Conservation (phyloP, 2,797 vertebrate species). For the Pristis pectinata region DNA sequence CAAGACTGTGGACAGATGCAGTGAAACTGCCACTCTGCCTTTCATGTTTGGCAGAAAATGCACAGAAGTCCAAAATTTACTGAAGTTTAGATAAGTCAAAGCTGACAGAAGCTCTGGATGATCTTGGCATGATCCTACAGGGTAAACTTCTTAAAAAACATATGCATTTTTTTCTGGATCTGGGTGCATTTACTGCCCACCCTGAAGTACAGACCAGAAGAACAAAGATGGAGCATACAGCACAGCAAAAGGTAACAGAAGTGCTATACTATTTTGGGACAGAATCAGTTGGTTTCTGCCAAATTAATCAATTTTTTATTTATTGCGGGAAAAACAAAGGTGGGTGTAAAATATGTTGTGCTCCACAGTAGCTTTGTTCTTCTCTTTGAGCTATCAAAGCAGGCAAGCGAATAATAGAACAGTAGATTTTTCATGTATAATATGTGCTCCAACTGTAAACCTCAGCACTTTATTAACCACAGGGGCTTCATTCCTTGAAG, state of each 20-base stretch:
- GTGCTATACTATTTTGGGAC: background rate
- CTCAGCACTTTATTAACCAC: background rate
- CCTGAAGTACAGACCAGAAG: background rate
- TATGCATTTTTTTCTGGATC: no score
- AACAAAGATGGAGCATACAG: background rate
- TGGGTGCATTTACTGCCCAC: no score
- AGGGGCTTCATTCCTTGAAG: background rate
- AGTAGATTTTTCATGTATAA: background rate
- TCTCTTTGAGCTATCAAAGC: background rate
- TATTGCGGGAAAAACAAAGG: background rate
- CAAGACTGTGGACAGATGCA: no score
- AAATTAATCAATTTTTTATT: background rate
- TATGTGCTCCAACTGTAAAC: background rate
- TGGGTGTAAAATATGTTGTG: background rate
- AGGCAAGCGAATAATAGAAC: background rate
- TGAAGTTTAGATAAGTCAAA: no score
- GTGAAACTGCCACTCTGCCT: no score
- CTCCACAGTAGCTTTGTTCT: background rate
- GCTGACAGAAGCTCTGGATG: background rate
- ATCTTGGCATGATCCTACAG: background rate
- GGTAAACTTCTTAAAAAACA: background rate
- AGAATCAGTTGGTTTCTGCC: background rate
- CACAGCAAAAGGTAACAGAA: background rate
- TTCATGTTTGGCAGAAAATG: no score
- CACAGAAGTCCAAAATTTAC: no score